Evolutionary conservation across 2,113 vertebrate species (phyloP), one percentile per base, ranked within the genome.

Genomic region (Tinamus guttatus): DNA sequence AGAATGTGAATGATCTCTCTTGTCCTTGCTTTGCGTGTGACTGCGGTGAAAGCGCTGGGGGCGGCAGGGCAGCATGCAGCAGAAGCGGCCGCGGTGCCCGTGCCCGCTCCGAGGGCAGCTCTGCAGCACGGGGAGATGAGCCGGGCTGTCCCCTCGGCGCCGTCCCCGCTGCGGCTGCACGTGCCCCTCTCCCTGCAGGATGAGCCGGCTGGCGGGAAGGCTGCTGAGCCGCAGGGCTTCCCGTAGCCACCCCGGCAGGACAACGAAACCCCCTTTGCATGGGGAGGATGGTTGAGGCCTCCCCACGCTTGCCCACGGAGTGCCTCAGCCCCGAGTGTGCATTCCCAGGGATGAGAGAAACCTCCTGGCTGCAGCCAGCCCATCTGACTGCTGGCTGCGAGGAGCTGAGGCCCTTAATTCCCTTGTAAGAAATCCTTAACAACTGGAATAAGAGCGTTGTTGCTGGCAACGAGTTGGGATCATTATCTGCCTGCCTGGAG

Each of bases 1-100:
- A 83, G 85, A 94, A 85, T 81, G 79, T 81, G 47, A 88, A 87
- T 95, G 76, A 65, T 79, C 67, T 90, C 1, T 93, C 65, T 91
- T 94, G 84, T 79, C 78, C 90, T 94, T 94, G 43, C 74, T 94
- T 69, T 92, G 69, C 2, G 3, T 85, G 69, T 89, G 68, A 85
- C 77, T 84, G 22, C 92, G 87, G 75, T 60, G 59, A 63, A 93
- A 77, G 54, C 79, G 45, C 54, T 90, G 87, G 91, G 30, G 89
- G 24, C 11, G 51, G 90, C 71, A 43, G 77, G 69, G 30, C 6
- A 71, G 86, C 40, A 62, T 65, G 9, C 43, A 82, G 73, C 41
- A 54, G 47, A 75, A 54, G 4, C 59, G 75, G 80, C 4, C 0
- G 32, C 85, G 90, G 20, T 81, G 71, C 56, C 70, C 56, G 75